Base-by-base conservation (phyloP, 92 coral and sea anemone genomes). In the Scolanthus callimorphus region DNA sequence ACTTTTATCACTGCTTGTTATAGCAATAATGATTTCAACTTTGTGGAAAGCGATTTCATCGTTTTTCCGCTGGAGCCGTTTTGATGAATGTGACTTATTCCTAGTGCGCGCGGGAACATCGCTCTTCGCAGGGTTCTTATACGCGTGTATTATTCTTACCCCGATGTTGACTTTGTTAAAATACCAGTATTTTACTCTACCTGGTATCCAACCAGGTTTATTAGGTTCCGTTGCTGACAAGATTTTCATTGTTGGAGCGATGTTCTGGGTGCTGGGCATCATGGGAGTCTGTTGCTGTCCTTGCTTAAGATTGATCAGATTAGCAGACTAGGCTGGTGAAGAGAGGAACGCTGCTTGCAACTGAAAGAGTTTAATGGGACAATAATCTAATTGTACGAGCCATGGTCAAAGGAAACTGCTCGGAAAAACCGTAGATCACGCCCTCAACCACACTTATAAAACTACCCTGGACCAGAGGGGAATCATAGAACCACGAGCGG, bases 31-130 rank as follows among this genome's bases (percentile, higher is more conserved):
- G 13, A 23, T 91, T 23, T 81, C 89, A 10, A 89, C 97, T 1
- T 56, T 89, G 39, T 91, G 97, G 97, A 91, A 91, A 45, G 91
- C 96, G 1, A 79, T 88, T 39, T 88, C 96, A 11, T 88, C 85
- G 3, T 94, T 94, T 49, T 94, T 89, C 59, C 90, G 99, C 39
- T 89, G 96, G 95, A 83, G 90, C 29, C 86, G 99, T 0, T 73
- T 75, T 15, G 89, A 89, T 9, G 78, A 89, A 4, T 94, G 96
- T 31, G 82, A 94, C 15, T 56, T 94, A 13, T 87, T 89, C 15
- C 29, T 79, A 2, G 80, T 94, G 24, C 78, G 99, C 4, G 90
- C 96, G 12, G 26, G 80, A 31, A 82, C 99, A 1, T 80, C 99
- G 3, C 59, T 94, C 11, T 86, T 88, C 34, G 96, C 96, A 12